These are phyloP conservation scores for western clawed frog (Xenopus tropicalis) DNA, from an alignment of 2,113 vertebrate genomes.

Conservation along the genomic window UCB_Xtro_10.0 CM004444.2:33816001-33816500, in stretches of 20 bases:
- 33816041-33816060: conserved; percentile 8
- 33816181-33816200: neutral
- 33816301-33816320: conserved; percentile 39
- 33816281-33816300: conserved; percentile 33
- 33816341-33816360: neutral
- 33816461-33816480: conserved; percentile 24
- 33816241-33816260: neutral
- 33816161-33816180: neutral
- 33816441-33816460: conserved; percentile 44
- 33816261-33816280: neutral
- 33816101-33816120: conserved; percentile 21
- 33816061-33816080: conserved; percentile 30
- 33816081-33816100: conserved; percentile 23
- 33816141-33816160: conserved; percentile 13
- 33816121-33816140: conserved; percentile 12
- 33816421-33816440: conserved; percentile 50
- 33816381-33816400: conserved; percentile 28
- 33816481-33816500: conserved; percentile 36
- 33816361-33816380: conserved; percentile 41
- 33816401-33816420: conserved; percentile 50
- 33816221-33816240: conserved; percentile 8
- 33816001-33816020: too few species aligned
- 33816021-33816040: neutral
- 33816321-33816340: conserved; percentile 38
- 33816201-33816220: neutral